Conservation (phyloP, 2,113 vertebrate genomes). For the Cacatua alba region DNA sequence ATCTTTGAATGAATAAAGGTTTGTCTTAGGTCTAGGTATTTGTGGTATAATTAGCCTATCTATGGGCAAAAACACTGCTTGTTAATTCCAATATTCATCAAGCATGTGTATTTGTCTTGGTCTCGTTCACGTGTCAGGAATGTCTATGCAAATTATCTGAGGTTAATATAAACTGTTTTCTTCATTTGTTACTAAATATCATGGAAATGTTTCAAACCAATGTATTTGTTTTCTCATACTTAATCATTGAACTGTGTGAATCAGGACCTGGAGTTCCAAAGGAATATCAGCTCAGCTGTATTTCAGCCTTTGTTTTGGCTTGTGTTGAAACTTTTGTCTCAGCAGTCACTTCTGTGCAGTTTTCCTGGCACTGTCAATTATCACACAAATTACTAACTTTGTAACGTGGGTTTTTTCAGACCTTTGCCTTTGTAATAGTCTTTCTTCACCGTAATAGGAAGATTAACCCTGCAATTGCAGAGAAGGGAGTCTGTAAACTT, state of each 20-base stretch:
- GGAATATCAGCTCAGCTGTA: neutral
- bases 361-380: neutral
- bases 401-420: neutral
- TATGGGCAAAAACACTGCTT: neutral
- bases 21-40: conserved; percentile 12
- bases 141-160: neutral
- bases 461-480: neutral
- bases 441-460: neutral
- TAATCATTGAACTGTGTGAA: neutral
- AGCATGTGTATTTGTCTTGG: neutral
- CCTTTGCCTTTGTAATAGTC: neutral
- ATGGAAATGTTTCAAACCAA: neutral
- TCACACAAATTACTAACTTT: neutral
- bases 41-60: neutral
- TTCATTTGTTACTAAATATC: neutral
- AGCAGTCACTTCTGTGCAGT: neutral
- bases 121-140: neutral
- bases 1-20: conserved; percentile 11
- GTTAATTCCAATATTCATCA: neutral
- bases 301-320: neutral
- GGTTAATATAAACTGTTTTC: neutral
- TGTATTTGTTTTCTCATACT: neutral
- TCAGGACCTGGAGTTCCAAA: neutral
- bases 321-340: neutral
- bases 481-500: neutral